Evolutionary conservation across 2,888 invertebrate species (phyloP).

Genomic region (Dolichopus griseipennis): DNA sequence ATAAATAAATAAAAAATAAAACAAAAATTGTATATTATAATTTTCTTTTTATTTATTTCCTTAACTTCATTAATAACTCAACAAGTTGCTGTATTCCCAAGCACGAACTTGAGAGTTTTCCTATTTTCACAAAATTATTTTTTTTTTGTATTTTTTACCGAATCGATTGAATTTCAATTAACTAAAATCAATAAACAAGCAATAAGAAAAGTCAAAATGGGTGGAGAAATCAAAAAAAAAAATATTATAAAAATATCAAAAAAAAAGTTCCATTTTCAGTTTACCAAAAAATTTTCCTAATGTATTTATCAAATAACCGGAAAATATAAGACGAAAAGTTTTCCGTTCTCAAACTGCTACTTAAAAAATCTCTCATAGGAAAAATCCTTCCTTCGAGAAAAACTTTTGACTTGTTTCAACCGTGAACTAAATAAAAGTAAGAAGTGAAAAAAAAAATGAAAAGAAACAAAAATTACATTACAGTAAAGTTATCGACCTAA

Average conservation of each 20-base stretch:
- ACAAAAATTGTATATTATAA: background rate
- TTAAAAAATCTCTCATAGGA: background rate
- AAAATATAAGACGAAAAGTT: conserved; percentile 6
- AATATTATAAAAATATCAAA: too few species aligned
- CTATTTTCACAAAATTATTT: background rate
- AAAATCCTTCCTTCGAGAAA: conserved; percentile 1
- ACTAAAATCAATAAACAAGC: conserved; percentile 4
- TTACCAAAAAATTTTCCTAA: conserved; percentile 4
- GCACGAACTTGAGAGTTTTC: conserved; percentile 1
- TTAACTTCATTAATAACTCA: conserved; percentile 3
- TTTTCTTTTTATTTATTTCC: background rate
- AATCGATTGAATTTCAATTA: conserved; percentile 6
- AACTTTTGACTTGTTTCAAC: background rate
- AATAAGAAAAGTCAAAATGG: background rate
- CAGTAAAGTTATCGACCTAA: conserved; percentile 2
- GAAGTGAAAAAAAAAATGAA: background rate
- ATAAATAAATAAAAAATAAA: background rate
- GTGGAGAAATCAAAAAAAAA: background rate
- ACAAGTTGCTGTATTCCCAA: conserved; percentile 3
- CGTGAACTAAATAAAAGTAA: background rate
- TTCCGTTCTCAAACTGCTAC: background rate
- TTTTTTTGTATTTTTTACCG: background rate
- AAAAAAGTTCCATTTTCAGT: background rate
- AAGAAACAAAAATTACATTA: background rate
- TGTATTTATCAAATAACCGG: conserved; percentile 4